These are phyloP conservation scores for Sabatieria punctata DNA, from an alignment of 2,888 invertebrate species.

Conservation along the genomic window DNA sequence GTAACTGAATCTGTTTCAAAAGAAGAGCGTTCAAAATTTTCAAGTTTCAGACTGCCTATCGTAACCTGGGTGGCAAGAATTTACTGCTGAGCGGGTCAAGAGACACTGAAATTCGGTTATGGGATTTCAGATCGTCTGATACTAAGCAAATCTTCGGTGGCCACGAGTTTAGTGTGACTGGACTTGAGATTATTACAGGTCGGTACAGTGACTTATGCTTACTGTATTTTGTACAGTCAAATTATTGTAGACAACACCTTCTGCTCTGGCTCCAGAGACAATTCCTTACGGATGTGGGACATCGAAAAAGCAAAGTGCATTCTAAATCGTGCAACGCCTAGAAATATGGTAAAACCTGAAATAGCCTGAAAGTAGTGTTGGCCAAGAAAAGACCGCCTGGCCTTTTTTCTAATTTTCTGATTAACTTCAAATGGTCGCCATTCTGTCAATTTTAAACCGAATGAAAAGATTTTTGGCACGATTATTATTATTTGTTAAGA, in stretches of 20 bases:
- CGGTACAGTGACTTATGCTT: too few relatives aligned
- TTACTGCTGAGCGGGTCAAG: conserved; percentile 33
- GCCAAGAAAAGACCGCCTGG: too few relatives aligned
- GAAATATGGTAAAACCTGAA: conserved; percentile 35
- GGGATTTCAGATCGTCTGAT: conserved; percentile 26
- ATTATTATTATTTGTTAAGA: too few relatives aligned
- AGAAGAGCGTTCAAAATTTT: conserved; percentile 2
- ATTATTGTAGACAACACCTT: conserved; percentile 24
- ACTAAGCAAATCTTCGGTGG: conserved; percentile 23
- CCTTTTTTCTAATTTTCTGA: too few relatives aligned
- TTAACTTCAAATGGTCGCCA: too few relatives aligned
- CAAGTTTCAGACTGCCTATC: conserved; percentile 17
- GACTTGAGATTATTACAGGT: conserved; percentile 25
- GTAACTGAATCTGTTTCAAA: conserved; percentile 10
- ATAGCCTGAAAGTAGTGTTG: too few relatives aligned
- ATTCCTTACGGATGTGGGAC: conserved; percentile 35
- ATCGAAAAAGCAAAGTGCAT: conserved; percentile 26
- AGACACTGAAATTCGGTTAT: conserved; percentile 31
- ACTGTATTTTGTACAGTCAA: neutral
- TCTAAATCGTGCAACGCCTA: conserved; percentile 23
- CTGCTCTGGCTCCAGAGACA: conserved; percentile 35
- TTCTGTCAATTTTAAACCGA: too few relatives aligned
- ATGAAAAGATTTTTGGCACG: too few relatives aligned
- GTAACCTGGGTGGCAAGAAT: conserved; percentile 25
- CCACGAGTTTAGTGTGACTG: conserved; percentile 33